phyloP scores from a whole-genome alignment of 37 sponge, comb jelly and placozoan genomes.

The Ianthella basta region DNA sequence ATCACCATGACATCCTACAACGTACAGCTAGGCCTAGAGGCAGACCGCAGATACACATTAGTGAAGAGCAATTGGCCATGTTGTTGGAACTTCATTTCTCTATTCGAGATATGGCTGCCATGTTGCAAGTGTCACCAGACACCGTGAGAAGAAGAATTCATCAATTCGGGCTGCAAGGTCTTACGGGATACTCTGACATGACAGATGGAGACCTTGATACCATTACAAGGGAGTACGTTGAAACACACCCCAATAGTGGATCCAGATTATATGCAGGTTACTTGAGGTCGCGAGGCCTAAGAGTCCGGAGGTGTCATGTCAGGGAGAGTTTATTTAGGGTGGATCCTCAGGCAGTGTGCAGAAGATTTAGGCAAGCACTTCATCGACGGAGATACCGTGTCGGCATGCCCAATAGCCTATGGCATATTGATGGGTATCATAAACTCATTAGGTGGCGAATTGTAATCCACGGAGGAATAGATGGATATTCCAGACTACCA shows the following conservation, averaged over 20 bases:
- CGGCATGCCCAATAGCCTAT: constrained; percentile 30
- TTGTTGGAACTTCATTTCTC: constrained; percentile 14
- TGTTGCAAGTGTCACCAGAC: constrained; percentile 31
- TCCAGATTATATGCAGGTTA: constrained; percentile 28
- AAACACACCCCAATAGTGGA: constrained; percentile 19
- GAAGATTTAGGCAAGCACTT: constrained; percentile 14
- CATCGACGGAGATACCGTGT: constrained; percentile 32
- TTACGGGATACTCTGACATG: not conserved
- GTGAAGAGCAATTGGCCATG: constrained; percentile 16
- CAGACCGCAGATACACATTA: constrained; percentile 19
- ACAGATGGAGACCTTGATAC: constrained; percentile 31
- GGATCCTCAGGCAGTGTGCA: constrained; percentile 34
- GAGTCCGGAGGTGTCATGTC: constrained; percentile 15
- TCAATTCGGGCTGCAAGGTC: constrained; percentile 16
- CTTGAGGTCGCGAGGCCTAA: constrained; percentile 18
- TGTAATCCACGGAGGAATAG: constrained; percentile 59
- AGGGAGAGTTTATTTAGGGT: constrained; percentile 17
- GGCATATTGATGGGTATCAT: constrained; percentile 40
- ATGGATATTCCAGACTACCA: constrained; percentile 56
- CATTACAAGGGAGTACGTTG: constrained; percentile 13
- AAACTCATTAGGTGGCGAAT: constrained; percentile 50
- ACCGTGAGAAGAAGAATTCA: constrained; percentile 36
- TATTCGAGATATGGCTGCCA: constrained; percentile 8
- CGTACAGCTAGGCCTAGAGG: constrained; percentile 11
- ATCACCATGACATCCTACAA: too few relatives aligned